Conservation (phyloP, 1,140 invertebrate species). For the Drosophila serrata region DNA sequence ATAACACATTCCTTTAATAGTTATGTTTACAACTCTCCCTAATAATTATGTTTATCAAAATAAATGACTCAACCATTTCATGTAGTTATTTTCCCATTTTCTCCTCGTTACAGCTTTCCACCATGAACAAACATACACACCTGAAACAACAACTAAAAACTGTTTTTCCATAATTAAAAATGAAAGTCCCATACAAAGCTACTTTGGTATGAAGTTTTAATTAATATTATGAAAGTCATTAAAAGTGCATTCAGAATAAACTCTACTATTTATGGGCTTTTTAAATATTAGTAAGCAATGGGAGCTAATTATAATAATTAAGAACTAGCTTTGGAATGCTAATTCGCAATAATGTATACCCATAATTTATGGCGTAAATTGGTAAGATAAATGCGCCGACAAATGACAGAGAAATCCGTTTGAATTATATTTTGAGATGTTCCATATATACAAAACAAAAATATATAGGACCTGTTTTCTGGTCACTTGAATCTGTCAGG, state of each 20-base stretch:
- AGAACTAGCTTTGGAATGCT: background rate
- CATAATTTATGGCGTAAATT: slow-evolving; percentile 7
- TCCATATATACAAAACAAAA: background rate
- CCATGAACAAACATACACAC: background rate
- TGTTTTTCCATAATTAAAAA: slow-evolving; percentile 23
- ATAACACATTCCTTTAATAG: background rate
- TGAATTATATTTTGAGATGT: slow-evolving; percentile 23
- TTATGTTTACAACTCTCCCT: background rate
- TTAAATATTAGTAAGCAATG: slow-evolving; percentile 23
- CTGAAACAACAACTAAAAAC: slow-evolving; percentile 13
- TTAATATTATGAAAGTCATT: slow-evolving; percentile 26
- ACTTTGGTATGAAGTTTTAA: slow-evolving; percentile 22
- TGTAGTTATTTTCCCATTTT: background rate
- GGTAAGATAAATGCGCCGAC: slow-evolving; percentile 8
- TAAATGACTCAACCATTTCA: slow-evolving; percentile 6
- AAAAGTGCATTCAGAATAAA: slow-evolving; percentile 14
- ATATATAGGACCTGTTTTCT: slow-evolving; percentile 28
- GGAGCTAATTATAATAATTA: slow-evolving; percentile 31
- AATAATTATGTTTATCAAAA: background rate
- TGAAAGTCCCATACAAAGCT: background rate
- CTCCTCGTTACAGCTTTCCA: background rate
- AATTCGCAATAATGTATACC: slow-evolving; percentile 13
- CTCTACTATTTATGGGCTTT: slow-evolving; percentile 23
- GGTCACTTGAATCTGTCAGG: slow-evolving; percentile 45
- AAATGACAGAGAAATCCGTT: slow-evolving; percentile 5